phyloP scores from a whole-genome alignment of 2,888 invertebrate genomes.

The Nycteola revayana region DNA sequence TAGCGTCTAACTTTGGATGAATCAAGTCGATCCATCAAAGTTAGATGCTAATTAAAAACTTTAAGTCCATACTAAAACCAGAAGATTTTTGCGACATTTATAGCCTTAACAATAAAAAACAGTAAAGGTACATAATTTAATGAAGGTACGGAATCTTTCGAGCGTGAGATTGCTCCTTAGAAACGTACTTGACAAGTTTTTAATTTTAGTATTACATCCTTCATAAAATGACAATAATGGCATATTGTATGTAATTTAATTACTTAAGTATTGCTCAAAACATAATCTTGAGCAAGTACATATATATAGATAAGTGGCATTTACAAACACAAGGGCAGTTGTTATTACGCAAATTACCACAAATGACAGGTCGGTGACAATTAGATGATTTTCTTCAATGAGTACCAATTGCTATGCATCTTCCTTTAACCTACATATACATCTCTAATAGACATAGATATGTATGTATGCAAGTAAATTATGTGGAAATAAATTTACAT shows the following conservation, averaged over 20 bases:
- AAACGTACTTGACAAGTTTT: conserved; percentile 1
- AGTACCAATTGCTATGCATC: conserved; percentile 47
- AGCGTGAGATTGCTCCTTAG: no score
- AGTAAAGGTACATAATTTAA: no score
- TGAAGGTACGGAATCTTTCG: no score
- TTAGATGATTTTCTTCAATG: conserved; percentile 61
- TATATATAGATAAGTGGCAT: conserved; percentile 30
- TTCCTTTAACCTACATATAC: conserved; percentile 36
- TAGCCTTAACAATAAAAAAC: no score
- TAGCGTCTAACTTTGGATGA: no score
- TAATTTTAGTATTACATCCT: no score
- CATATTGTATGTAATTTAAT: conserved; percentile 8
- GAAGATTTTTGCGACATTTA: no score
- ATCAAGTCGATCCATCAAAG: no score
- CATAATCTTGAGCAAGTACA: conserved; percentile 13
- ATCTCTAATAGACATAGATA: not conserved
- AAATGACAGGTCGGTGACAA: conserved; percentile 60
- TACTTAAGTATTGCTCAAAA: conserved; percentile 10
- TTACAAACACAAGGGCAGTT: conserved; percentile 50
- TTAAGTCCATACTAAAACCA: no score
- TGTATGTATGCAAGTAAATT: not conserved
- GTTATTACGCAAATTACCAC: conserved; percentile 63
- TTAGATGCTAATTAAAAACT: no score
- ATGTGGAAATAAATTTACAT: conserved; percentile 8
- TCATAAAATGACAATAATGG: conserved; percentile 5